phyloP scores from a whole-genome alignment of 2,888 invertebrate species.

The Rotaria macrura region DNA sequence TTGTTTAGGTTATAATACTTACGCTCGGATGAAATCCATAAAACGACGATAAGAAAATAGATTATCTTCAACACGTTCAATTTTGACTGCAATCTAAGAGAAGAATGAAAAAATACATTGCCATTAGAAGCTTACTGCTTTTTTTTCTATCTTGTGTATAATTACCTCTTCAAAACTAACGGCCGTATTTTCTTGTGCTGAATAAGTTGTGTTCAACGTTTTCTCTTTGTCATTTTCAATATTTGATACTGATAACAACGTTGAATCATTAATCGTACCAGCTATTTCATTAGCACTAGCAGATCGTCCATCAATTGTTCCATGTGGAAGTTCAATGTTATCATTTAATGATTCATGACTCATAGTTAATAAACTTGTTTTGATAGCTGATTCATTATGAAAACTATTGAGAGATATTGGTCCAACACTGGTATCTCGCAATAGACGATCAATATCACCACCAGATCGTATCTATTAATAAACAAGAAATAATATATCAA shows the following conservation, averaged over 20 bases:
- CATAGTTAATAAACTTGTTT: not conserved
- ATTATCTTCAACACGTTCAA: conserved; percentile 32
- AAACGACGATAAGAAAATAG: conserved; percentile 30
- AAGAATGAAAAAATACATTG: not conserved
- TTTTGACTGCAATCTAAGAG: not conserved
- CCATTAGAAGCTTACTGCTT: not conserved
- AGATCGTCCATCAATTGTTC: not conserved
- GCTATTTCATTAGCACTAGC: not conserved
- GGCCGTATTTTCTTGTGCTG: not conserved
- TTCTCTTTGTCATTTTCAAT: not conserved
- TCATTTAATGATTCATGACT: not conserved
- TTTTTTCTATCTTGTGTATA: not conserved
- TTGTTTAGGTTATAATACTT: not conserved
- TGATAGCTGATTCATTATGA: not conserved
- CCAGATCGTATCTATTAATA: not conserved
- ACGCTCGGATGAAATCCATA: conserved; percentile 33
- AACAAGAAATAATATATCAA: too few relatives aligned
- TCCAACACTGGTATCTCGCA: not conserved
- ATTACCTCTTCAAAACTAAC: not conserved
- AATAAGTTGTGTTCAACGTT: not conserved
- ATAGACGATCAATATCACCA: not conserved
- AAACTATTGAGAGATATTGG: conserved; percentile 13
- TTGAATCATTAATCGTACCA: not conserved
- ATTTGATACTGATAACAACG: not conserved
- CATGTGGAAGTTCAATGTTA: not conserved